Conservation (phyloP, 2,797 vertebrate genomes). For the Centropyge bicolor region DNA sequence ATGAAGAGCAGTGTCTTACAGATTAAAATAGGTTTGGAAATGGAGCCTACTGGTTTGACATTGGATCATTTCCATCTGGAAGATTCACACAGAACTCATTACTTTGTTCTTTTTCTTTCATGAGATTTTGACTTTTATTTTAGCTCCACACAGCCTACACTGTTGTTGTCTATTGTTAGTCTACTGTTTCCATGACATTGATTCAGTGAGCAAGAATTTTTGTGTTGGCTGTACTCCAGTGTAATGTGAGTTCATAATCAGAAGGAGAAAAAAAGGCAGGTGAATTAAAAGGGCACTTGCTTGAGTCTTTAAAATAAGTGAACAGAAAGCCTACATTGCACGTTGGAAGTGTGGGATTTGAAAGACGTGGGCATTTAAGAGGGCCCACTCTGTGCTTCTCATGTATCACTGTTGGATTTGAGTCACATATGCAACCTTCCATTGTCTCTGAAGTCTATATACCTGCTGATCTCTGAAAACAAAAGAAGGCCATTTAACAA, state of each 20-base stretch:
- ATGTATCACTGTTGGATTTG: neutral
- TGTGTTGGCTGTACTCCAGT: neutral
- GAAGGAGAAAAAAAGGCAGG: neutral
- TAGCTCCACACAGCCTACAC: slow-evolving; percentile 32
- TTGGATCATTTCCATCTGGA: slow-evolving; percentile 39
- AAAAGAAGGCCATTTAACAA: neutral
- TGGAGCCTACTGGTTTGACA: slow-evolving; percentile 2
- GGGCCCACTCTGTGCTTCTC: neutral
- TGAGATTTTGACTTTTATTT: slow-evolving; percentile 47
- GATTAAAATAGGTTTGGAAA: slow-evolving; percentile 10
- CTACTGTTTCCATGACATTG: slow-evolving; percentile 51
- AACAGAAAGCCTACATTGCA: neutral
- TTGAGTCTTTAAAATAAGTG: neutral
- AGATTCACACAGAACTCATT: slow-evolving; percentile 29
- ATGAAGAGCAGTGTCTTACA: neutral
- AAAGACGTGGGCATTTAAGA: neutral
- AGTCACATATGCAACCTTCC: neutral
- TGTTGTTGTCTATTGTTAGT: slow-evolving; percentile 30
- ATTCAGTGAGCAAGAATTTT: neutral
- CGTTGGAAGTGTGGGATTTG: too few relatives aligned
- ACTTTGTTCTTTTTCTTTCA: slow-evolving; percentile 34
- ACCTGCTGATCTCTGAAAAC: too few relatives aligned
- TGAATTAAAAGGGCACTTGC: neutral
- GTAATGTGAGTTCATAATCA: neutral
- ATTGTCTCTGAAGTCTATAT: neutral